These are phyloP conservation scores for Epinotia bilunana DNA, from an alignment of 2,888 invertebrate genomes.

Conservation along the genomic window DNA sequence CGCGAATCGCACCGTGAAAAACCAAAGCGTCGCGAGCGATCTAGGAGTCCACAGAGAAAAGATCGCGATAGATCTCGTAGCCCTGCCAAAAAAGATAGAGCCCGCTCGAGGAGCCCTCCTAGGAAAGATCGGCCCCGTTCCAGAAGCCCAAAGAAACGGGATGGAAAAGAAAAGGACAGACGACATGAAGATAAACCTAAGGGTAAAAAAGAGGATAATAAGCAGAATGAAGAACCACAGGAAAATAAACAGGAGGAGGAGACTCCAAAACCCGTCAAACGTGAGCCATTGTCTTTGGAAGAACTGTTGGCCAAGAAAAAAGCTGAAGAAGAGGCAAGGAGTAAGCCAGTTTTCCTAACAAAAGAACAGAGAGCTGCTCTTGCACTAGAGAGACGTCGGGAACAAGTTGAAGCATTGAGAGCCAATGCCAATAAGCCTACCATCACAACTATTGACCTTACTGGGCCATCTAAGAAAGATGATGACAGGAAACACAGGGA, in stretches of 20 bases:
- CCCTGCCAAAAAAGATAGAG: slow-evolving; percentile 67
- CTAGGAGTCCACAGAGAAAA: slow-evolving; percentile 50
- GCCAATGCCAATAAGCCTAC: slow-evolving; percentile 84
- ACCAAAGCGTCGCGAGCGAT: slow-evolving; percentile 67
- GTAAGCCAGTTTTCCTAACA: slow-evolving; percentile 98
- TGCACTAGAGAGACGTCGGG: slow-evolving; percentile 94
- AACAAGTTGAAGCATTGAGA: slow-evolving; percentile 93
- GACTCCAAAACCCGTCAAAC: slow-evolving; percentile 70
- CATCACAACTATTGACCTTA: slow-evolving; percentile 76
- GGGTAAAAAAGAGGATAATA: slow-evolving; percentile 66
- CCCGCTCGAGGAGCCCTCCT: slow-evolving; percentile 61
- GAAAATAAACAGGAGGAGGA: slow-evolving; percentile 74
- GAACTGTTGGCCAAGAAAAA: slow-evolving; percentile 98
- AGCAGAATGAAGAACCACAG: slow-evolving; percentile 68
- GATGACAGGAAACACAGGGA: slow-evolving; percentile 74
- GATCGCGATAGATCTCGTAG: slow-evolving; percentile 69
- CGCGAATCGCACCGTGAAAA: slow-evolving; percentile 76
- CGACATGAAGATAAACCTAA: slow-evolving; percentile 76
- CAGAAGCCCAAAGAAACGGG: slow-evolving; percentile 69
- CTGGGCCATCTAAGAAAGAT: slow-evolving; percentile 80
- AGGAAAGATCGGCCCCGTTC: slow-evolving; percentile 57
- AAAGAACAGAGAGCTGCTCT: slow-evolving; percentile 97
- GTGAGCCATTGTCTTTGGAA: slow-evolving; percentile 97
- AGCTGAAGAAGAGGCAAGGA: slow-evolving; percentile 96
- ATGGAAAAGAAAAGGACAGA: slow-evolving; percentile 63